Evolutionary conservation across 2,797 vertebrate genomes (phyloP).

Genomic region (Rhinella marina): DNA sequence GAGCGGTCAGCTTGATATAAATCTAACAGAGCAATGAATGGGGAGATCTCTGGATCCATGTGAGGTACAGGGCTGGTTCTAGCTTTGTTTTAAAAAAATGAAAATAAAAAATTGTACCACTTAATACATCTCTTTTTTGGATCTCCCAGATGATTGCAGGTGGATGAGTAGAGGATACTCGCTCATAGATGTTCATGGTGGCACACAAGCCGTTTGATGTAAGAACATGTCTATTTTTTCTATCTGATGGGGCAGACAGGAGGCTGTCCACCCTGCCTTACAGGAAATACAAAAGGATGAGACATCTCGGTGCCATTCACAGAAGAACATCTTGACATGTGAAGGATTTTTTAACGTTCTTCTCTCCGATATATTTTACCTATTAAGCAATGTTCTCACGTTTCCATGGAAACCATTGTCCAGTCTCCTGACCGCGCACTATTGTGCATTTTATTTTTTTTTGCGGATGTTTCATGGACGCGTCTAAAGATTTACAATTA

Average conservation of each 20-base stretch:
- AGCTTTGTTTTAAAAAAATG: too few species aligned
- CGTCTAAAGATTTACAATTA: neutral
- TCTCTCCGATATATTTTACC: neutral
- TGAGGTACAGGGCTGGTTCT: too few species aligned
- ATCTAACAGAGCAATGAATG: too few species aligned
- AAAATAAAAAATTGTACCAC: too few species aligned
- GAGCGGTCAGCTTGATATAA: too few species aligned
- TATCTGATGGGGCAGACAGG: neutral
- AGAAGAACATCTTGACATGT: slow-evolving; percentile 28
- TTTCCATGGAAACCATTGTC: slow-evolving; percentile 35
- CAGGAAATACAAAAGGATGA: neutral
- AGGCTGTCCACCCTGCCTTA: neutral
- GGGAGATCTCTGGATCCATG: too few species aligned
- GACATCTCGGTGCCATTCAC: neutral
- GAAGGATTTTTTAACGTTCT: neutral
- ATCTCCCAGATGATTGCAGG: neutral
- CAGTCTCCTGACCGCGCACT: slow-evolving; percentile 8
- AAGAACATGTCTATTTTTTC: neutral
- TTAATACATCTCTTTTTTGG: neutral
- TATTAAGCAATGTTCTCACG: neutral
- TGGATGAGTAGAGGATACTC: neutral
- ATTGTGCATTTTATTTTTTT: neutral
- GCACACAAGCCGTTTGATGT: neutral
- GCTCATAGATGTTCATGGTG: neutral
- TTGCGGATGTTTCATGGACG: neutral